Percentiles rank a stretch among this genome's conserved stretches.
Conservation (phyloP, 2,113 vertebrate species). For the Caranx melampygus region DNA sequence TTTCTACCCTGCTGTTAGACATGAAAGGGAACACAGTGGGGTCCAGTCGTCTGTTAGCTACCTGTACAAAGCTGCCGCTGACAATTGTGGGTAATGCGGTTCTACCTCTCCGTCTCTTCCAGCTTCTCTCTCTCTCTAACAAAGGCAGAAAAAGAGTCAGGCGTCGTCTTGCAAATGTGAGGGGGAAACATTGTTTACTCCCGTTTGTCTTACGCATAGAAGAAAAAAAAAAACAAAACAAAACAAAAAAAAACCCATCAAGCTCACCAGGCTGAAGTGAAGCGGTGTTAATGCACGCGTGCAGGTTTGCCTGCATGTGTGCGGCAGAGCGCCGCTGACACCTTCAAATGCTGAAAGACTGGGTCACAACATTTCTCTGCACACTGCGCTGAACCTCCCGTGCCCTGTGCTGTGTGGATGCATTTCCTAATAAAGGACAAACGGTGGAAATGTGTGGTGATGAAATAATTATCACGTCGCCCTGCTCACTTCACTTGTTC, state of each 20-base stretch:
- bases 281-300: slow-evolving; percentile 29
- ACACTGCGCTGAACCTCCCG: neutral
- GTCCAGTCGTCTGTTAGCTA: slow-evolving; percentile 65
- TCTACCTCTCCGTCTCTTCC: neutral
- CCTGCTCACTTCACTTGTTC: slow-evolving; percentile 33
- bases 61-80: slow-evolving; percentile 69
- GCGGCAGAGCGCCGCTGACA: neutral
- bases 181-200: slow-evolving; percentile 31
- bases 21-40: slow-evolving; percentile 71
- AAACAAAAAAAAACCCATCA: neutral
- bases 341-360: neutral
- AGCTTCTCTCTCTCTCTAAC: slow-evolving; percentile 30
- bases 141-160: slow-evolving; percentile 43
- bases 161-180: neutral
- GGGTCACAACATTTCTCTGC: neutral
- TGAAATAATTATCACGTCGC: slow-evolving; percentile 31
- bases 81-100: slow-evolving; percentile 47
- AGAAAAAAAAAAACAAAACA: slow-evolving; percentile 1
- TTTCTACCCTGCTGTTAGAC: slow-evolving; percentile 75
- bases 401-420: neutral
- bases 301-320: neutral
- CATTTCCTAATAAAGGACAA: slow-evolving; percentile 9
- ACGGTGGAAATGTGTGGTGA: slow-evolving; percentile 10
- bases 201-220: slow-evolving; percentile 28
- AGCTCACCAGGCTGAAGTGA: slow-evolving; percentile 32